Percentiles rank a stretch among this genome's conserved stretches.
phyloP scores from a whole-genome alignment of 1,140 invertebrate species.

The Danaus plexippus region DNA sequence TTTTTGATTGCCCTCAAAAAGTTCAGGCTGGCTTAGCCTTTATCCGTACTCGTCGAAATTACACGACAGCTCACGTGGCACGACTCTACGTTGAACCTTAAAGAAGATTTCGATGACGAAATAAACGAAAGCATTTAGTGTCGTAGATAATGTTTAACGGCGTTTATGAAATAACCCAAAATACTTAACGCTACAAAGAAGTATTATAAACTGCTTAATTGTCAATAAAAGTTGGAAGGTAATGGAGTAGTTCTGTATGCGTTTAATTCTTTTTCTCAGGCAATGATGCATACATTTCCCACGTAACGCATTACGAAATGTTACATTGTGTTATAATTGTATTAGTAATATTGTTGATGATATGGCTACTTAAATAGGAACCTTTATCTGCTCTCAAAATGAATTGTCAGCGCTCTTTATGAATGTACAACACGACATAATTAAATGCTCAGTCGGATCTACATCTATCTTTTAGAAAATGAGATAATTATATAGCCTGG shows the following conservation, averaged over 20 bases:
- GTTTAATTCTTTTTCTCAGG: slow-evolving; percentile 24
- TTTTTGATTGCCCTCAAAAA: slow-evolving; percentile 23
- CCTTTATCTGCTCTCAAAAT: background rate
- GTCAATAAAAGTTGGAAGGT: slow-evolving; percentile 28
- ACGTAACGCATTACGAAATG: slow-evolving; percentile 15
- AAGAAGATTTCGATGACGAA: slow-evolving; percentile 11
- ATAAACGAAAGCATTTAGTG: slow-evolving; percentile 11
- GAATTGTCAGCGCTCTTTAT: background rate
- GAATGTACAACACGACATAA: too few species aligned
- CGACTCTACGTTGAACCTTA: slow-evolving; percentile 15
- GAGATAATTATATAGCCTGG: too few species aligned
- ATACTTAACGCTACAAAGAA: slow-evolving; percentile 3
- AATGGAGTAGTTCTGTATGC: slow-evolving; percentile 21
- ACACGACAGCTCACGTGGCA: slow-evolving; percentile 15
- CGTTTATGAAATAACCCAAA: slow-evolving; percentile 7
- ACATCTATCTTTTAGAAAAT: too few species aligned
- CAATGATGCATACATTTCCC: slow-evolving; percentile 31
- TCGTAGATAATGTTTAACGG: slow-evolving; percentile 7
- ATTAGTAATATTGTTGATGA: background rate
- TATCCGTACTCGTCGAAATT: slow-evolving; percentile 16
- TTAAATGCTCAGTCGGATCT: too few species aligned
- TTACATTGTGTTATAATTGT: slow-evolving; percentile 4
- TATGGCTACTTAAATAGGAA: background rate
- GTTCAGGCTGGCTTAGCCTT: slow-evolving; percentile 16
- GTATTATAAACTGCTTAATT: slow-evolving; percentile 26